Evolutionary conservation across 2,888 invertebrate genomes (phyloP).

Genomic region (Callyntrura guangdongensis): DNA sequence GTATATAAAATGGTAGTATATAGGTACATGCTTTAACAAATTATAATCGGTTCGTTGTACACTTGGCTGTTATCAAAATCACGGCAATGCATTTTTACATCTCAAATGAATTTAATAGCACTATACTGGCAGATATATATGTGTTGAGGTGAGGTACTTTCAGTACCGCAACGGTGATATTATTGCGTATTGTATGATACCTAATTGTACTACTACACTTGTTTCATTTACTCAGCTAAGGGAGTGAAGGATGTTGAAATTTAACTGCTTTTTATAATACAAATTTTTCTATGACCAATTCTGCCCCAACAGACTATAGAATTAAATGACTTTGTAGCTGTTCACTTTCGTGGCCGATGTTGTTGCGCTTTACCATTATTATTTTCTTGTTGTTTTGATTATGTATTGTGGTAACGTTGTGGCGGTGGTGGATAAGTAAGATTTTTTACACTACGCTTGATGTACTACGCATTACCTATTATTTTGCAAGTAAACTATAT

Average conservation of each 20-base stretch:
- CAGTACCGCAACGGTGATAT: slow-evolving; percentile 31
- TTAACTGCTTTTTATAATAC: slow-evolving; percentile 10
- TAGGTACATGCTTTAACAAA: slow-evolving; percentile 13
- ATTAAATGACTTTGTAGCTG: neutral
- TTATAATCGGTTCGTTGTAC: slow-evolving; percentile 20
- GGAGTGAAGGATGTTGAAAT: slow-evolving; percentile 36
- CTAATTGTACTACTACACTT: neutral
- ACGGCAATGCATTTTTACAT: slow-evolving; percentile 23
- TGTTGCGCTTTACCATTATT: neutral
- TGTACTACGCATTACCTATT: slow-evolving; percentile 33
- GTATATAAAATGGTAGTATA: neutral
- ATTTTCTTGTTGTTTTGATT: slow-evolving; percentile 13
- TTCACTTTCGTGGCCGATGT: slow-evolving; percentile 20
- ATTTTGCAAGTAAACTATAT: neutral
- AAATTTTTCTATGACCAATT: neutral
- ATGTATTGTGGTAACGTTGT: slow-evolving; percentile 27
- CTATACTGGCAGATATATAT: slow-evolving; percentile 11
- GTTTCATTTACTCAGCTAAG: neutral
- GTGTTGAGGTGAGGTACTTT: slow-evolving; percentile 47
- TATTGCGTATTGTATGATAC: slow-evolving; percentile 20
- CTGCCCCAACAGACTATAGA: neutral
- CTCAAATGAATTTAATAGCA: slow-evolving; percentile 5
- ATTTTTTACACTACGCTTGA: slow-evolving; percentile 58
- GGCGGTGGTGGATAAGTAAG: slow-evolving; percentile 31
- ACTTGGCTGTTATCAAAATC: slow-evolving; percentile 31